These are phyloP conservation scores for Myotis yumanensis DNA, from an alignment of 2,113 vertebrate species.

Conservation along the genomic window DNA sequence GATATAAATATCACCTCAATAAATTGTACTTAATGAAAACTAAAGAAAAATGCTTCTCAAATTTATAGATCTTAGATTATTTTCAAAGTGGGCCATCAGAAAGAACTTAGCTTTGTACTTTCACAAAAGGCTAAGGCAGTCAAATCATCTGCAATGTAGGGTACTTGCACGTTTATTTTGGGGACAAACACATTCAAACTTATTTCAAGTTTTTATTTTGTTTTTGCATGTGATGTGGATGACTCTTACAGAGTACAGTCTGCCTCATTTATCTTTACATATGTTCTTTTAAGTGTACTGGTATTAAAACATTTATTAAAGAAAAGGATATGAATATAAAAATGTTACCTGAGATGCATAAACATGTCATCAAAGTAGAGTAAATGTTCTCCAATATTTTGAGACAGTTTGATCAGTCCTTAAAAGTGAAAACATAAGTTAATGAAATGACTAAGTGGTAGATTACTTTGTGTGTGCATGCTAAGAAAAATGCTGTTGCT, in stretches of 20 bases:
- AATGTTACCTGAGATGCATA: neutral
- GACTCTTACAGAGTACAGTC: neutral
- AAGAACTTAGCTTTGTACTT: constrained; percentile 37
- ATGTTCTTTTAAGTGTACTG: constrained; percentile 32
- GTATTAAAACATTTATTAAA: constrained; percentile 12
- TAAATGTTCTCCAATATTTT: neutral
- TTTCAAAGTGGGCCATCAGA: constrained; percentile 57
- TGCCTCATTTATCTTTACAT: constrained; percentile 45
- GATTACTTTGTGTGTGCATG: constrained; percentile 70
- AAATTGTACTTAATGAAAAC: constrained; percentile 41
- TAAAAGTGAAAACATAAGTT: constrained; percentile 1
- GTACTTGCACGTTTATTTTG: constrained; percentile 46
- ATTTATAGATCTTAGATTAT: neutral
- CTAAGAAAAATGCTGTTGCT: constrained; percentile 51
- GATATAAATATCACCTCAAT: constrained; percentile 25
- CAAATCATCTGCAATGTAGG: neutral
- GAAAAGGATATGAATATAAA: neutral
- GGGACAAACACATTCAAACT: constrained; percentile 13
- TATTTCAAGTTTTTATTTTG: neutral
- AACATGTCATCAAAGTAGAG: neutral
- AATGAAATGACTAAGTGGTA: constrained; percentile 39
- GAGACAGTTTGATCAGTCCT: neutral
- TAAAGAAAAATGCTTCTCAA: constrained; percentile 44
- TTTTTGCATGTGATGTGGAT: constrained; percentile 51
- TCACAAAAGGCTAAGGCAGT: neutral